A percentile compares a stretch with the other conserved stretches of the same genome.
These are phyloP conservation scores for Tetanocera ferruginea DNA, from an alignment of 2,888 invertebrate genomes.

Conservation along the genomic window DNA sequence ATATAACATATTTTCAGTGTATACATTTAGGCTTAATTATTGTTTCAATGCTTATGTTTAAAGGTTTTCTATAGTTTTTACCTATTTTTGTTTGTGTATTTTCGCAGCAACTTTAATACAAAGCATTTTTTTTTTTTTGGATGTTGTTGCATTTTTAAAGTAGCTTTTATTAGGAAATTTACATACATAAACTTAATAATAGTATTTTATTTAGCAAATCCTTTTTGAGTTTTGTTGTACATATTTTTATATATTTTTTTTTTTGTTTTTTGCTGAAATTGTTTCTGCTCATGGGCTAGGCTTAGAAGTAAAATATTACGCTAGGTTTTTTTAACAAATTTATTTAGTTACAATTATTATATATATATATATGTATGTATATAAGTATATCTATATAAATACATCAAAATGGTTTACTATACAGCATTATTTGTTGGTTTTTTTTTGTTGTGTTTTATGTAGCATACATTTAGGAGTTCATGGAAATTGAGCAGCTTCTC, in stretches of 20 bases:
- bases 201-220: not conserved
- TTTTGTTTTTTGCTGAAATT: not conserved
- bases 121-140: slow-evolving; percentile 3
- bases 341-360: not conserved
- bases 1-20: not conserved
- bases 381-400: not conserved
- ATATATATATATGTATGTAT: not conserved
- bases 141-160: not conserved
- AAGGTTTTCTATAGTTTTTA: not conserved
- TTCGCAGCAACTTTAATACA: not conserved
- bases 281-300: not conserved
- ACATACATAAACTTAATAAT: not conserved
- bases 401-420: not conserved
- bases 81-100: not conserved
- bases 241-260: slow-evolving; percentile 5
- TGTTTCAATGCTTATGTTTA: not conserved
- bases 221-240: not conserved
- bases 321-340: not conserved
- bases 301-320: not conserved
- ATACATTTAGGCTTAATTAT: slow-evolving; percentile 18
- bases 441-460: not conserved
- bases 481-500: not conserved
- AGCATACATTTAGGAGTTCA: not conserved
- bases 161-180: slow-evolving; percentile 1
- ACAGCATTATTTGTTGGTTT: not conserved